Base-by-base conservation (phyloP, 2,888 invertebrate genomes). In the Bombylius discolor region DNA sequence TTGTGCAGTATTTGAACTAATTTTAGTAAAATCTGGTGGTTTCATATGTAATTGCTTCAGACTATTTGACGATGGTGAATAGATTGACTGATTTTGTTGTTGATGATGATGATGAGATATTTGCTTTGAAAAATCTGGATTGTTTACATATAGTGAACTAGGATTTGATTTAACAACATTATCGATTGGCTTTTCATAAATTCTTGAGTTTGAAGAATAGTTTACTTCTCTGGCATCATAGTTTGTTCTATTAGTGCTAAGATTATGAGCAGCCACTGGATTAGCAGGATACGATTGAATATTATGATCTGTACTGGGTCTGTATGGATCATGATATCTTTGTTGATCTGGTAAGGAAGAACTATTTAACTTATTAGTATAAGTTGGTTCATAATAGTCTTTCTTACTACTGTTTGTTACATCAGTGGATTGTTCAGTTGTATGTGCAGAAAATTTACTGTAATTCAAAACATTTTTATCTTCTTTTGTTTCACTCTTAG, bases 11-110 rank as follows among this genome's bases (percentile, higher is more conserved):
- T 33, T 45, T 36, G 53, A 34, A 12, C 53, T 34, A 13, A 59
- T 9, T 55, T 59, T 58, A 49, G 50, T 63, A 53, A 62, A 63
- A 48, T 63, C 63, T 5, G 61, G 62, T 44, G 61, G 56, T 54
- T 62, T 61, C 60, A 61, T 59, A 36, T 58, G 60, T 32, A 62
- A 51, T 48, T 56, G 59, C 46, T 59, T 60, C 33, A 61, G 58
- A 51, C 58, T 56, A 36, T 49, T 50, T 9, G 47, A 54, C 11
- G 55, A 51, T 12, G 50, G 47, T 9, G 51, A 12, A 23, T 23
- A 23, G 23, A 23, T 23, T 9, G 42, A 13, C 42, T 12, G 14
- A 36, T 31, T 50, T n/a, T 34, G 52, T 13, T 46, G 49, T 42
- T 34, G 53, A 47, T 47, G 55, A 14, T 48, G 51, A 42, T 46